These are phyloP conservation scores for Aradophagus sp. DNA, from an alignment of 1,140 invertebrate species.

Conservation along the genomic window DNA sequence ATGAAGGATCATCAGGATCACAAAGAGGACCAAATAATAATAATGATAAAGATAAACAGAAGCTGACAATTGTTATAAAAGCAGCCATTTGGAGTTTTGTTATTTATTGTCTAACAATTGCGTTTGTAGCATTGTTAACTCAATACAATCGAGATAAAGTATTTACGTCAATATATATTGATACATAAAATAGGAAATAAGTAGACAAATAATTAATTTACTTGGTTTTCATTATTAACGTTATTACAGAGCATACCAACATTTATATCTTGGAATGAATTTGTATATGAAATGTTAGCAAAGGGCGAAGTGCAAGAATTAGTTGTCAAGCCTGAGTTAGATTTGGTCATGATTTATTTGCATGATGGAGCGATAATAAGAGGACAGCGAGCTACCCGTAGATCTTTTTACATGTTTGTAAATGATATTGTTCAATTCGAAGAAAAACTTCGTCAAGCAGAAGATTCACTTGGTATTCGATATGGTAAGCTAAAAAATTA, in stretches of 20 bases:
- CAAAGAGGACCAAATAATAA: too few species aligned
- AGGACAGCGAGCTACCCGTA: slow-evolving; percentile 78
- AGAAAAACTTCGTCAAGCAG: slow-evolving; percentile 88
- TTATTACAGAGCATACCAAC: slow-evolving; percentile 19
- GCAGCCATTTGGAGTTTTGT: too few species aligned
- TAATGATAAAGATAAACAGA: too few species aligned
- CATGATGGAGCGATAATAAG: slow-evolving; percentile 91
- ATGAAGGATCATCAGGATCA: too few species aligned
- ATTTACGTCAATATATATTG: too few species aligned
- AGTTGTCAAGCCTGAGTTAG: slow-evolving; percentile 87
- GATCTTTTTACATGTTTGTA: slow-evolving; percentile 86
- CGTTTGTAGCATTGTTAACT: too few species aligned
- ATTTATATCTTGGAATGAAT: slow-evolving; percentile 94
- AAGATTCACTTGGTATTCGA: slow-evolving; percentile 85
- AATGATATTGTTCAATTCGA: slow-evolving; percentile 89
- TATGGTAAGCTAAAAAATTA: slow-evolving; percentile 75
- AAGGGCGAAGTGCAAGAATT: slow-evolving; percentile 94
- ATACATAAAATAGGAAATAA: too few species aligned
- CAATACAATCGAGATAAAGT: too few species aligned
- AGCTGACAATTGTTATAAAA: too few species aligned
- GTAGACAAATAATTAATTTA: too few species aligned
- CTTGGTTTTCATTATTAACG: too few species aligned
- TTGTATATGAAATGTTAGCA: slow-evolving; percentile 92
- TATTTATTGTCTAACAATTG: too few species aligned
- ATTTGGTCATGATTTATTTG: slow-evolving; percentile 88